Evolutionary conservation across 2,113 vertebrate genomes (phyloP), one percentile per base, ranked within the genome.

Genomic region (Tupaia tana): DNA sequence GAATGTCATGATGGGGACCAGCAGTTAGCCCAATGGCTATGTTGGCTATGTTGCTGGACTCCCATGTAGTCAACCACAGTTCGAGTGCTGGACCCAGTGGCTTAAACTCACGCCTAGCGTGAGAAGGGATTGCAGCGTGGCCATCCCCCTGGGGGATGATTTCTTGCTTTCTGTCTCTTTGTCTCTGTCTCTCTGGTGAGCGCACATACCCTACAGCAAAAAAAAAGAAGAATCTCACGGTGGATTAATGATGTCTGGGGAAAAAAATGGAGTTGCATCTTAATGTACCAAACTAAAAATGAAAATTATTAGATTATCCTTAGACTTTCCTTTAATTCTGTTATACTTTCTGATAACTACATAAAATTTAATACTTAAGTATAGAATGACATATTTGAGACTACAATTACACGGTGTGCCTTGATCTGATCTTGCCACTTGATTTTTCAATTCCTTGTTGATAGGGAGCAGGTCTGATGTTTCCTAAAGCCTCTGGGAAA

Each of bases 261-360:
- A 0, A 1, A 13, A 67, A 93, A 61, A 25, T 2, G 18, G 54
- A 61, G 9, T 15, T 59, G 15, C 34, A 74, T 14, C 9, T 83
- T 95, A 61, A 80, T 79, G 90, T 71, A 87, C 20, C 54, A 92
- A 90, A 64, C 54, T 63, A 61, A 75, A 34, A 88, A 22, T 86
- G 3, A 2, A 79, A 89, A 56, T 59, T 29, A 34, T n/a, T 78
- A 2, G 63, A 87, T 61, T 59, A 58, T 84, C 73, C 18, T 71
- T 89, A 16, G 54, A 31, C 29, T 89, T 14, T 19, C 16, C 8
- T 4, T 19, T 86, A 31, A 61, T 54, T 70, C 25, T 80, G n/a
- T 31, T 83, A 18, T 73, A 52, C 22, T 80, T 95, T 2, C 1
- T 63, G 58, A 69, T 73, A 16, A 77, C 19, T 15, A 31, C 13